Evolutionary conservation across 37 sponge, comb jelly and placozoan genomes (phyloP), one percentile per base, ranked within the genome.

Genomic region (Cliona cf. orientalis): DNA sequence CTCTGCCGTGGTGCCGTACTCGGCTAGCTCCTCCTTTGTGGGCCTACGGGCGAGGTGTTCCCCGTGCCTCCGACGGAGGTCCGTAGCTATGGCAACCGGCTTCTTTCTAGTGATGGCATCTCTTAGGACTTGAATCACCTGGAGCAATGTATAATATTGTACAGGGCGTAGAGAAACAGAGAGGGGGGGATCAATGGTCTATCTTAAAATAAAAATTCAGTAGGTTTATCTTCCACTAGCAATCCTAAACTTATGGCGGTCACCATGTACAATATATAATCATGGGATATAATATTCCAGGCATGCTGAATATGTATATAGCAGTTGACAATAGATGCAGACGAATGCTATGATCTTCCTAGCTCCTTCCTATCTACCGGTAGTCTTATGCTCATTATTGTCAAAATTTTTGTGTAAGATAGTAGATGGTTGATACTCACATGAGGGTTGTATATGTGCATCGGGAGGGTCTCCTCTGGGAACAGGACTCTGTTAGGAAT

Each of bases 381-480:
- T n/a, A 22, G 25, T 25, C 23, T 62, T 19, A 6, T 62, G 26
- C 6, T 26, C 29, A 62, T 7, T 62, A 62, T 14, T 62, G 63
- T 62, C 53, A 49, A 49, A 49, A 49, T 49, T 9, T 49, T 9
- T 19, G 14, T 9, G 9, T 19, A 49, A 19, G 14, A 49, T 49
- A 19, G 14, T 9, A 19, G 53, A 49, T 49, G 53, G 14, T 49
- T 49, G 22, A 26, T 11, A 53, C 86, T 74, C 73, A 95, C 92
- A 31, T 92, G 87, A 40, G 85, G 79, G 28, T 89, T 79, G 55
- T 71, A 58, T 58, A 92, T 78, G 76, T 92, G 82, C 71, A 95
- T 74, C 22, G 96, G 96, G 28, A 95, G 80, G 26, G 96, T 89
- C 61, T 95, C 93, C 29, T 76, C 89, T 23, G 96, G 96, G 79